Evolutionary conservation across 1,140 invertebrate genomes (phyloP).

Genomic region (Agraylea sexmaculata): DNA sequence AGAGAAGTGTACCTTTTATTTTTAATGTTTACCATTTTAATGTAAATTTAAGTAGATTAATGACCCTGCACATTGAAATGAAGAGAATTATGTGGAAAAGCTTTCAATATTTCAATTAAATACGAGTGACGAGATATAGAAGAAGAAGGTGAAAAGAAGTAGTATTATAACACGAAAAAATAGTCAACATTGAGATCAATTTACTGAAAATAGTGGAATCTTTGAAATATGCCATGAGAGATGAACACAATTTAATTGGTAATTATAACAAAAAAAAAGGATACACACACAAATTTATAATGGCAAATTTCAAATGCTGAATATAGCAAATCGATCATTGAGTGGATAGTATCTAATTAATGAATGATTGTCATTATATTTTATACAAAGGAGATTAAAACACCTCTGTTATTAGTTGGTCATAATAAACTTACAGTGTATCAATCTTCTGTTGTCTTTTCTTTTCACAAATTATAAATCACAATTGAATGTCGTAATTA

Average conservation of each 20-base stretch:
- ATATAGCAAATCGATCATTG: background rate
- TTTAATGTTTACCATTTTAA: constrained; percentile 13
- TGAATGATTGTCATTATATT: constrained; percentile 14
- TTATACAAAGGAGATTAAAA: constrained; percentile 4
- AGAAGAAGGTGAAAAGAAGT: too few relatives aligned
- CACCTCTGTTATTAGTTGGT: background rate
- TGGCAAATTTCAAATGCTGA: too few relatives aligned
- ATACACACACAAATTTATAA: too few relatives aligned
- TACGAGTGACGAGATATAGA: too few relatives aligned
- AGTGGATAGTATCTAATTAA: background rate
- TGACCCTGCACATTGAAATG: constrained; percentile 22
- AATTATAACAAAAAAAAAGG: too few relatives aligned
- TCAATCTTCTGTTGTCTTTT: too few relatives aligned
- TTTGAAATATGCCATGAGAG: too few relatives aligned
- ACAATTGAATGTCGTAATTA: too few relatives aligned
- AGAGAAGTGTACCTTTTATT: constrained; percentile 16
- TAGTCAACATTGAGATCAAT: background rate
- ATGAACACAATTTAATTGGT: too few relatives aligned
- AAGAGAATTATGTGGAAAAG: constrained; percentile 18
- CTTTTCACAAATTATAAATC: too few relatives aligned
- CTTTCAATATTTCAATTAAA: constrained; percentile 4
- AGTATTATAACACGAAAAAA: background rate
- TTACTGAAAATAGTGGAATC: too few relatives aligned
- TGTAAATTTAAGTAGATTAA: constrained; percentile 22
- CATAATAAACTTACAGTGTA: constrained; percentile 7